Conservation (phyloP, 2,888 invertebrate species). For the Cerceris ruficornis region DNA sequence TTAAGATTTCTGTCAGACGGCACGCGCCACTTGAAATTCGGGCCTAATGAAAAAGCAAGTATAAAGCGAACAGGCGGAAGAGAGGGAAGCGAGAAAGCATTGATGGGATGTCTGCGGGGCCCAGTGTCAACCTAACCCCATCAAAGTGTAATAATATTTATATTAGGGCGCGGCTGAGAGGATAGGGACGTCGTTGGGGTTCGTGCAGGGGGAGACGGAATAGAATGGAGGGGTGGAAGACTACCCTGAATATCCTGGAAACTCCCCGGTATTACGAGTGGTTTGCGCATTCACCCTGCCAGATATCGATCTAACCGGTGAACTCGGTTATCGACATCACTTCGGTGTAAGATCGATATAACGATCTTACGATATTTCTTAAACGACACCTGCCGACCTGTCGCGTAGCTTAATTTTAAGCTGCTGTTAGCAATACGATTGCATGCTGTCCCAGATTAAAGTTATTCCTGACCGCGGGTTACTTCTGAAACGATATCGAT, state of each 20-base stretch:
- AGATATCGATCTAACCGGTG: conserved; percentile 55
- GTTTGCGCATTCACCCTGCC: conserved; percentile 29
- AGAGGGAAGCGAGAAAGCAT: conserved; percentile 54
- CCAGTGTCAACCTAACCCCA: conserved; percentile 81
- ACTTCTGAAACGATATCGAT: conserved; percentile 48
- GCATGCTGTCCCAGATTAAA: conserved; percentile 48
- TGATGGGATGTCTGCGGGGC: conserved; percentile 63
- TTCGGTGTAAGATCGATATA: conserved; percentile 11
- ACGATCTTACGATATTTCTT: conserved; percentile 20
- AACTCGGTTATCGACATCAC: background rate
- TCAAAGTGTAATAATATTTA: conserved; percentile 82
- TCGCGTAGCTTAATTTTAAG: conserved; percentile 29
- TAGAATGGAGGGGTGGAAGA: conserved; percentile 60
- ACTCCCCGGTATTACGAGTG: conserved; percentile 49
- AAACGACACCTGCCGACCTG: conserved; percentile 19
- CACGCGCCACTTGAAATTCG: conserved; percentile 72
- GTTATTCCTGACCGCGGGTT: conserved; percentile 24
- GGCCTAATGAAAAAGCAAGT: conserved; percentile 75
- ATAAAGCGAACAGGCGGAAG: conserved; percentile 36
- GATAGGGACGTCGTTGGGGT: conserved; percentile 67
- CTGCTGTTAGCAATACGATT: conserved; percentile 30
- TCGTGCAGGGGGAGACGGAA: conserved; percentile 65
- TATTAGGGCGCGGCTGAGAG: conserved; percentile 79
- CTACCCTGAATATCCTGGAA: conserved; percentile 47
- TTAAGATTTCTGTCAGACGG: conserved; percentile 45